A percentile compares a stretch with the other conserved stretches of the same genome.
Evolutionary conservation across 2,888 invertebrate species (phyloP).

Genomic region (Anodontia alba): DNA sequence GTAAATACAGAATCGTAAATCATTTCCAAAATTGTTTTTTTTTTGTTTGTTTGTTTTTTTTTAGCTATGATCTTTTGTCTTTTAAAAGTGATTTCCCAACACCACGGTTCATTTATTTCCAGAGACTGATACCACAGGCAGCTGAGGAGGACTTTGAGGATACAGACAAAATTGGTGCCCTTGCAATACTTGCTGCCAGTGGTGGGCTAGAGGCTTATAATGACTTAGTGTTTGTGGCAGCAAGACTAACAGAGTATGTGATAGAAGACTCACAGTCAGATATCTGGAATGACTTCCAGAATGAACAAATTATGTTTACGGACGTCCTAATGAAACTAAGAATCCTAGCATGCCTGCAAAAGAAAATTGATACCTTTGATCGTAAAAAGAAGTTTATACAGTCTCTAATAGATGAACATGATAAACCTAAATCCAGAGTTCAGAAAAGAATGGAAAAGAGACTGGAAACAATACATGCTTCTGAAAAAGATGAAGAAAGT

Average conservation of each 20-base stretch:
- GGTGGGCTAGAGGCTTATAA: background rate
- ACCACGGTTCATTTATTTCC: no score
- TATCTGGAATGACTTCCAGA: slow-evolving; percentile 37
- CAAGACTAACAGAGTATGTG: background rate
- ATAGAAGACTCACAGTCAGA: slow-evolving; percentile 33
- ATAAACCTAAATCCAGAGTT: slow-evolving; percentile 45
- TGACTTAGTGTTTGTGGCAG: background rate
- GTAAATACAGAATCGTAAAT: no score
- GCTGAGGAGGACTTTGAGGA: background rate
- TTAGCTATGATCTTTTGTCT: no score
- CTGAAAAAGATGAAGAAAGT: background rate
- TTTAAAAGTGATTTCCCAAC: no score
- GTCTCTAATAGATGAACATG: slow-evolving; percentile 32
- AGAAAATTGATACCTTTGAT: slow-evolving; percentile 4
- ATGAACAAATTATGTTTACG: slow-evolving; percentile 27
- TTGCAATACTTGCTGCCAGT: background rate
- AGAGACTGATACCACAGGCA: background rate
- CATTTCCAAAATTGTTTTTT: no score
- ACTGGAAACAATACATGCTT: background rate
- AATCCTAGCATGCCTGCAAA: slow-evolving; percentile 17
- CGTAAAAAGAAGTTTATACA: slow-evolving; percentile 41
- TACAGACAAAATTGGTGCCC: background rate
- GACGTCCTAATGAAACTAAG: slow-evolving; percentile 36
- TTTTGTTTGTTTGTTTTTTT: no score
- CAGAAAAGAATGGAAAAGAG: slow-evolving; percentile 43